Percentiles rank a stretch among this genome's conserved stretches.
phyloP scores from a whole-genome alignment of 2,113 vertebrate genomes.

The Apteryx mantelli region DNA sequence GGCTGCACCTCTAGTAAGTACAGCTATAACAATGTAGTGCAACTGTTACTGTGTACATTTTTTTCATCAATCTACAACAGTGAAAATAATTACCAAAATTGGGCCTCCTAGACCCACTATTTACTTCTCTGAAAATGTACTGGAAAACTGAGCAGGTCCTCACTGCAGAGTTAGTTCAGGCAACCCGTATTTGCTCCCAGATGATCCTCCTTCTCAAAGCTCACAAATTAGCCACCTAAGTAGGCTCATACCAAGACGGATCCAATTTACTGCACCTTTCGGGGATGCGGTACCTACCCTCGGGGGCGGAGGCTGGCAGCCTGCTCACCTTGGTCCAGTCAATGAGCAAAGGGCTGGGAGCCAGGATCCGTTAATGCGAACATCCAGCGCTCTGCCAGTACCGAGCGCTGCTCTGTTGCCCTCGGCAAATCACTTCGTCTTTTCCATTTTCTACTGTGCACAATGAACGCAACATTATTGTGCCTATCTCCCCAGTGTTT shows the following conservation, averaged over 20 bases:
- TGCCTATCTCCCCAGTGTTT: neutral
- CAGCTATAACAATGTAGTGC: neutral
- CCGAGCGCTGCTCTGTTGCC: neutral
- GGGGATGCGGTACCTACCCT: no score
- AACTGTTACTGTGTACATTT: neutral
- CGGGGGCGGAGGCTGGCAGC: neutral
- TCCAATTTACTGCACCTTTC: neutral
- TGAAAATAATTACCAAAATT: neutral
- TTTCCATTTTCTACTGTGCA: neutral
- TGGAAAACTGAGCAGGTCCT: neutral
- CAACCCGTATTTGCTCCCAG: neutral
- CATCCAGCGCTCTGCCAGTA: neutral
- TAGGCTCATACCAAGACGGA: neutral
- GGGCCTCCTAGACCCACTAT: neutral
- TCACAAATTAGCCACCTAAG: neutral
- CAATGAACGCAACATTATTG: neutral
- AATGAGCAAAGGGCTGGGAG: neutral
- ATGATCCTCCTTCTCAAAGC: neutral
- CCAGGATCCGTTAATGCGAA: neutral
- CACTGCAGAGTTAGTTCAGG: neutral
- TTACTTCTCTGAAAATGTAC: neutral
- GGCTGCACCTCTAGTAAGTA: slow-evolving; percentile 44
- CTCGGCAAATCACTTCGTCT: neutral
- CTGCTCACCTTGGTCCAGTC: neutral
- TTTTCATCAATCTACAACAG: neutral